These are phyloP conservation scores for Malacoraja senta DNA, from an alignment of 2,797 vertebrate genomes.

Conservation along the genomic window DNA sequence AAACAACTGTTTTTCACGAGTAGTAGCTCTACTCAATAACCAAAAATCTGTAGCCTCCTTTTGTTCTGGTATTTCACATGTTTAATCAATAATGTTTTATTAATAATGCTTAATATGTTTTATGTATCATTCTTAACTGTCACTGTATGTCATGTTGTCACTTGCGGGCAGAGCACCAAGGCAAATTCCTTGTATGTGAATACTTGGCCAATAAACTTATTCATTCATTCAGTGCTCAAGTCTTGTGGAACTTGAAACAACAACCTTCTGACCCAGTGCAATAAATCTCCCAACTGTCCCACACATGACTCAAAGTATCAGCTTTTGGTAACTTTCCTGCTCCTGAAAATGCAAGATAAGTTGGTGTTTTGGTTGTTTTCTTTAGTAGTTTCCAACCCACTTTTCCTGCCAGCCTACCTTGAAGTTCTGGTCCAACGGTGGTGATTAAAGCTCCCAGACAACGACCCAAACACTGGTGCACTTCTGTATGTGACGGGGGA, in stretches of 20 bases:
- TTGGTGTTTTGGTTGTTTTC: neutral
- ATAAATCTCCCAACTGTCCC: neutral
- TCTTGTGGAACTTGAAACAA: neutral
- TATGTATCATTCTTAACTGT: too few relatives aligned
- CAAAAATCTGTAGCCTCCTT: too few relatives aligned
- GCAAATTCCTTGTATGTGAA: too few relatives aligned
- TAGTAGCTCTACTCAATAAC: too few relatives aligned
- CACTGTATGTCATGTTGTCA: too few relatives aligned
- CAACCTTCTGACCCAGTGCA: too few relatives aligned
- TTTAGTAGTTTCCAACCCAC: neutral
- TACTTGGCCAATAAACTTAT: too few relatives aligned
- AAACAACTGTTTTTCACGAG: too few relatives aligned
- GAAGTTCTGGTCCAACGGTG: conserved; percentile 91
- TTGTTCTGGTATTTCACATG: too few relatives aligned
- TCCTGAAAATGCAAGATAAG: neutral
- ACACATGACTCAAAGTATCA: neutral
- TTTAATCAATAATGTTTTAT: too few relatives aligned
- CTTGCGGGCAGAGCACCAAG: too few relatives aligned
- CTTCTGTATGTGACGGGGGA: conserved; percentile 91
- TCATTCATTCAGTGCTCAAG: neutral
- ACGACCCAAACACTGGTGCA: conserved; percentile 93
- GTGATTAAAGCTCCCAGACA: conserved; percentile 96
- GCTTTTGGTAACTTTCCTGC: neutral
- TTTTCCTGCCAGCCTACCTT: conserved; percentile 60
- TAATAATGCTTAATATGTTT: too few relatives aligned